Base-by-base conservation (phyloP, 1,140 invertebrate genomes). In the Meloidogyne chitwoodi region DNA sequence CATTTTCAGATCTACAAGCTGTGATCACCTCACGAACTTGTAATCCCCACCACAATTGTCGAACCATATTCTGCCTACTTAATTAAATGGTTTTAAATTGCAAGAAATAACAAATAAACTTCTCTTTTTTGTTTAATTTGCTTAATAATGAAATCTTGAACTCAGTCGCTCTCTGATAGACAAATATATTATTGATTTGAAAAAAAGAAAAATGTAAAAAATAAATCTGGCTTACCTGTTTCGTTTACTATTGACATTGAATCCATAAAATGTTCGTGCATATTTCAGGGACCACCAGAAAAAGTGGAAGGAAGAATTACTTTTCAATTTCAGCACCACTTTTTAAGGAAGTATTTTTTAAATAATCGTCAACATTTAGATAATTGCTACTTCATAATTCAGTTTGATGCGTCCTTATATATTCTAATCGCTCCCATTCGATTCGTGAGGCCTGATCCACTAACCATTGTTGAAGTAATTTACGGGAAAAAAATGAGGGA, bases 381-480 rank as follows among this genome's bases (percentile, higher is more conserved):
- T 74, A 74, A 22, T 8, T 19, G 2, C n/a, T 24, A 41, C 41
- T 48, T 10, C 24, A 38, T 44, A 74, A 19, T n/a, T 31, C 41
- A 4, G 16, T 34, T 71, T 74, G 72, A 48, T 74, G 27, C 19
- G n/a, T 19, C 31, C 10, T 27, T 74, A 74, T 74, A 31, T 24
- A 74, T 29, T 71, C 41, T 38, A 74, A 26, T 22, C 68, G n/a
- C 8, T 24, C 19, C 69, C 69, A 75, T 75, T 75, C 74, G 12
- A 75, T 75, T 14, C 34, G 26, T 34, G 31, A 5, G 2, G 22
- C 38, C 26, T 71, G 67, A 48, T 75, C 74, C 2, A 75, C 74
- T 27, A 71, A 14, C 74, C 68, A 75, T 24, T 75, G 74, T 31
- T 75, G 74, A 75, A 75, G 77, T 29, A 75, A 22, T 61, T 75